Evolutionary conservation across 1,140 invertebrate species (phyloP), one percentile per base, ranked within the genome.

Genomic region (Trichoplusia ni): DNA sequence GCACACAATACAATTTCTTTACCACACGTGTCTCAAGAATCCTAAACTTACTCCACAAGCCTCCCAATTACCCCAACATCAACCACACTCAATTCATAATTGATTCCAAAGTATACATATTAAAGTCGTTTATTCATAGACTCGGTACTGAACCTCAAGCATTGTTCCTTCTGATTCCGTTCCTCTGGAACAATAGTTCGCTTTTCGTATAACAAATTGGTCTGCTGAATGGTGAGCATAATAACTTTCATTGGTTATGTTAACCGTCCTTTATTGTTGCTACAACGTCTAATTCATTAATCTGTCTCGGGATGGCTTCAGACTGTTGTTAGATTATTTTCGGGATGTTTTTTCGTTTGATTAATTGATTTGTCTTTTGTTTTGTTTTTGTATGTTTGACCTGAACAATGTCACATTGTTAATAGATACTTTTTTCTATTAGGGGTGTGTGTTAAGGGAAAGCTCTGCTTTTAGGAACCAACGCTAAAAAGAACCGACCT

Each of bases 151-250:
- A 40, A 47, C 27, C 19, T 31, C 31, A 16, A 14, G 49, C 62
- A 69, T 64, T 60, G 71, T 73, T 67, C 37, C 23, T 18, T 60
- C 67, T 66, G 67, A 64, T 69, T 67, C 56, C 14, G 9, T 16
- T 11, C 6, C 19, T 59, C 62, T n/a, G 49, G 25, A 74, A 77
- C 73, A 74, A 79, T 71, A 69, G 71, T 51, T 19, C 42, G 66
- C 66, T 68, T 59, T 68, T 31, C 19, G 49, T 64, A 66, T 75
- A 75, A 75, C 72, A 70, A 75, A 72, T 72, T 72, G 47, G 42
- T 53, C 13, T 61, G 56, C 27, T 27, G 62, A 71, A 66, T 64
- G 49, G 49, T 16, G 51, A 67, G 60, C 53, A 21, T 42, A 67
- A 75, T 75, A 61, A 65, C 37, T 70, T 75, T 75, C 54, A 75